Evolutionary conservation across 2,888 invertebrate genomes (phyloP).

Genomic region (Hirudinaria manillensis): DNA sequence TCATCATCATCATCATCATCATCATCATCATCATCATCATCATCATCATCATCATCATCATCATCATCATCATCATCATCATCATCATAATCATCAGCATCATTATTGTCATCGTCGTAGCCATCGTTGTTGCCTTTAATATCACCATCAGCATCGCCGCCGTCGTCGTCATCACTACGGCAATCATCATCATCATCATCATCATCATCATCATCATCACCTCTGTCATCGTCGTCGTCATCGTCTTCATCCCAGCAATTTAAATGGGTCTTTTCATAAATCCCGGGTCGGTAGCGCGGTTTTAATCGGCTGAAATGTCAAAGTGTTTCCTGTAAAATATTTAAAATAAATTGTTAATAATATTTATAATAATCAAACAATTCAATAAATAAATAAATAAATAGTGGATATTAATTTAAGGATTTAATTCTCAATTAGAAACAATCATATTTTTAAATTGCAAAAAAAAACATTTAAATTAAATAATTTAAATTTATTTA

Average conservation of each 20-base stretch:
- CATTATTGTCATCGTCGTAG: not conserved
- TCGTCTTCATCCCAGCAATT: slow-evolving; percentile 6
- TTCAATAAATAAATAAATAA: no score
- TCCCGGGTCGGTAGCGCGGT: no score
- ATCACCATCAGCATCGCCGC: slow-evolving; percentile 16
- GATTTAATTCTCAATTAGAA: no score
- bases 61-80: slow-evolving; percentile 34
- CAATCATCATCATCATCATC: slow-evolving; percentile 26
- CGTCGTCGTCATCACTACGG: slow-evolving; percentile 17
- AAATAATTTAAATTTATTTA: no score
- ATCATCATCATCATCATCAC: slow-evolving; percentile 31
- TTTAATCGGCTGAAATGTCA: no score
- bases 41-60: slow-evolving; percentile 34
- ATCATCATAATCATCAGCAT: slow-evolving; percentile 29
- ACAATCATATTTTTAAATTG: no score
- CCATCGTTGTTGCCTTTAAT: not conserved
- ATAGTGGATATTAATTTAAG: no score
- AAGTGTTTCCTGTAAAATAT: no score
- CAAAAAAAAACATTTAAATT: no score
- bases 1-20: slow-evolving; percentile 33
- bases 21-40: slow-evolving; percentile 34
- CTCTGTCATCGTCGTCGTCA: slow-evolving; percentile 21
- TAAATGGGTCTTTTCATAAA: no score
- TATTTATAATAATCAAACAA: no score
- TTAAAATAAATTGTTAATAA: no score